A percentile compares a stretch with the other conserved stretches of the same genome.
Conservation (phyloP, 2,113 vertebrate genomes). For the Indicator indicator region DNA sequence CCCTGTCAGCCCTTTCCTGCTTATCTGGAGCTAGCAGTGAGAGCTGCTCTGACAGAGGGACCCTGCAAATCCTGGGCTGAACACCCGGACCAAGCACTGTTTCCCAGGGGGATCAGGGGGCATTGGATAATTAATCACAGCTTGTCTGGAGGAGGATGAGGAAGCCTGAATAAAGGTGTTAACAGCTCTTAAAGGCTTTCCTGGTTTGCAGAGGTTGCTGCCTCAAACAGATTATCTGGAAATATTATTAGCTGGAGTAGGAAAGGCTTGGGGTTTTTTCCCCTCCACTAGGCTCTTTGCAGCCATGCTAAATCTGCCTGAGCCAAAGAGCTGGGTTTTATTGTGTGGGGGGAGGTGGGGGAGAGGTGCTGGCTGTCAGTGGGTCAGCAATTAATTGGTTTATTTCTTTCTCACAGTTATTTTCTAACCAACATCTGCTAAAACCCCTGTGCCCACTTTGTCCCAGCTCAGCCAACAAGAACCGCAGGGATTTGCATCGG, state of each 20-base stretch:
- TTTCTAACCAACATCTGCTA: constrained; percentile 31
- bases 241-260: constrained; percentile 58
- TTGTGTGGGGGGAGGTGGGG: neutral
- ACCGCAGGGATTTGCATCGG: neutral
- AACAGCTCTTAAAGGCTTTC: constrained; percentile 69
- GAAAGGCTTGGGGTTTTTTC: neutral
- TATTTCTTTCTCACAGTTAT: constrained; percentile 70
- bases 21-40: neutral
- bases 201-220: constrained; percentile 34
- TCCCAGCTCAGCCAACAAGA: constrained; percentile 11
- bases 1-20: neutral
- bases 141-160: constrained; percentile 61
- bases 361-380: neutral
- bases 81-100: rapidly evolving
- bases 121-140: constrained; percentile 71
- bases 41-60: neutral
- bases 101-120: constrained; percentile 66
- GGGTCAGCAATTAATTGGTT: constrained; percentile 69
- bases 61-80: neutral
- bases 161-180: constrained; percentile 73
- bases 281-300: neutral
- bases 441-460: neutral
- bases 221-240: constrained; percentile 69
- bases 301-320: constrained; percentile 55
- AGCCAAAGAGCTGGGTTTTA: constrained; percentile 38